These are phyloP conservation scores for Drosophila subpulchrella DNA, from an alignment of 1,140 invertebrate genomes.

Conservation along the genomic window DNA sequence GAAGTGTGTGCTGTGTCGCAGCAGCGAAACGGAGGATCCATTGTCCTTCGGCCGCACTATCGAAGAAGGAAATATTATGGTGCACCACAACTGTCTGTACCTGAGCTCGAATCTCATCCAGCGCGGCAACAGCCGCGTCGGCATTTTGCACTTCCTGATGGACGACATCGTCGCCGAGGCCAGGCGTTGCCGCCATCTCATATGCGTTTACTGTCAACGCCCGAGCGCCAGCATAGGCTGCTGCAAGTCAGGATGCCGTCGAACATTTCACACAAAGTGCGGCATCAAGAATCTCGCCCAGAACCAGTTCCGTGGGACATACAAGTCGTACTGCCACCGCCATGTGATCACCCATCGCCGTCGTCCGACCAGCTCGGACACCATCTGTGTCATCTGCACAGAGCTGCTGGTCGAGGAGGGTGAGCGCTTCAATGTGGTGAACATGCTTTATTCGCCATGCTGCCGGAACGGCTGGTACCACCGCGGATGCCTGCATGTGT, in stretches of 20 bases:
- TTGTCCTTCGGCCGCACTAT: not conserved
- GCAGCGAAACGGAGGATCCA: not conserved
- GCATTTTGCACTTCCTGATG: slow-evolving; percentile 35
- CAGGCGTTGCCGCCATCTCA: not conserved
- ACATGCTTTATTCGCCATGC: slow-evolving; percentile 30
- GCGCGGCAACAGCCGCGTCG: slow-evolving; percentile 1
- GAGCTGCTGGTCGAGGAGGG: not conserved
- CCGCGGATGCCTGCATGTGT: slow-evolving; percentile 42
- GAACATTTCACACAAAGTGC: slow-evolving; percentile 53
- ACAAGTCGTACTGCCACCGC: slow-evolving; percentile 42
- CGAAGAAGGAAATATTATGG: not conserved
- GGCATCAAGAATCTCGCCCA: slow-evolving; percentile 19
- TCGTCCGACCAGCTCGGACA: not conserved
- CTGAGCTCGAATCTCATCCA: slow-evolving; percentile 54
- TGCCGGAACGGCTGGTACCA: slow-evolving; percentile 65
- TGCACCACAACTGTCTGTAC: slow-evolving; percentile 65
- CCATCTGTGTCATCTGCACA: slow-evolving; percentile 44
- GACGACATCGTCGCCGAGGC: slow-evolving; percentile 41
- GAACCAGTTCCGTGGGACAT: slow-evolving; percentile 37
- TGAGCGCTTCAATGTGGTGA: slow-evolving; percentile 18
- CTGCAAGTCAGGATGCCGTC: slow-evolving; percentile 13
- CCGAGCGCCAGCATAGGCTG: slow-evolving; percentile 53
- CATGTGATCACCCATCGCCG: slow-evolving; percentile 5
- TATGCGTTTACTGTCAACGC: slow-evolving; percentile 35
- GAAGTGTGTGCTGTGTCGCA: slow-evolving; percentile 11